These are phyloP conservation scores for Tupaia tana DNA, from an alignment of 2,113 vertebrate species.

Conservation along the genomic window DNA sequence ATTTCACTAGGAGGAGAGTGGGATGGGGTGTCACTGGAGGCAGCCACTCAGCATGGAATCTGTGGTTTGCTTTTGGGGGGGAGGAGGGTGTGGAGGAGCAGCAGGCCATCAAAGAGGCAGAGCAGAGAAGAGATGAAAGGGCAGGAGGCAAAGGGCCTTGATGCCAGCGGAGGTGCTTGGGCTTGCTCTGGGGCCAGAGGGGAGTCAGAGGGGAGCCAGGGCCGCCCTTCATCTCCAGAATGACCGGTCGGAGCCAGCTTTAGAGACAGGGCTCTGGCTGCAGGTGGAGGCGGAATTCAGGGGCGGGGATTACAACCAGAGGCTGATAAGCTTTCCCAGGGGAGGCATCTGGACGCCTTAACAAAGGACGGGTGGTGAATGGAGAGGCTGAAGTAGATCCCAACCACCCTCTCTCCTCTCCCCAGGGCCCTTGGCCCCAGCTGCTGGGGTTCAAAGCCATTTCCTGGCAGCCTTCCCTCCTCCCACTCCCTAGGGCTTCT, in stretches of 20 bases:
- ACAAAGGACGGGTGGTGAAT: conserved; percentile 65
- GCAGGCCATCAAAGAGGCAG: neutral
- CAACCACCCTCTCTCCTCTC: conserved; percentile 42
- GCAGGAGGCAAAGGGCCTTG: neutral
- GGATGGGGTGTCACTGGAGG: neutral
- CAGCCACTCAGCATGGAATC: neutral
- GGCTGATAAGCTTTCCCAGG: conserved; percentile 42
- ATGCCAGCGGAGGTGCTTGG: neutral
- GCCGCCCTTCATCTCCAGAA: neutral
- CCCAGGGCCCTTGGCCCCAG: conserved; percentile 33
- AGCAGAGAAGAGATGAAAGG: neutral
- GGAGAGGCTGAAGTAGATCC: conserved; percentile 55
- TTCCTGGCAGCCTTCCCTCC: conserved; percentile 53
- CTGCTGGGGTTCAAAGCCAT: conserved; percentile 67
- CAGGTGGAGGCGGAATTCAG: neutral
- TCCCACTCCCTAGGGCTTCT: conserved; percentile 57
- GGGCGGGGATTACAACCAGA: neutral
- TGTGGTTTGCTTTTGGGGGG: neutral
- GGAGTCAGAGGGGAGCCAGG: neutral
- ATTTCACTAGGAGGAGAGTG: neutral
- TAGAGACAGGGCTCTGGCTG: neutral
- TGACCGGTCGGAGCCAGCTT: neutral
- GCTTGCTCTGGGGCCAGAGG: neutral
- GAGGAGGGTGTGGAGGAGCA: neutral
- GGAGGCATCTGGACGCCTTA: conserved; percentile 19